Percentiles rank a stretch among this genome's conserved stretches.
These are phyloP conservation scores for Auanema freiburgensis DNA, from an alignment of 2,888 invertebrate genomes.

Conservation along the genomic window DNA sequence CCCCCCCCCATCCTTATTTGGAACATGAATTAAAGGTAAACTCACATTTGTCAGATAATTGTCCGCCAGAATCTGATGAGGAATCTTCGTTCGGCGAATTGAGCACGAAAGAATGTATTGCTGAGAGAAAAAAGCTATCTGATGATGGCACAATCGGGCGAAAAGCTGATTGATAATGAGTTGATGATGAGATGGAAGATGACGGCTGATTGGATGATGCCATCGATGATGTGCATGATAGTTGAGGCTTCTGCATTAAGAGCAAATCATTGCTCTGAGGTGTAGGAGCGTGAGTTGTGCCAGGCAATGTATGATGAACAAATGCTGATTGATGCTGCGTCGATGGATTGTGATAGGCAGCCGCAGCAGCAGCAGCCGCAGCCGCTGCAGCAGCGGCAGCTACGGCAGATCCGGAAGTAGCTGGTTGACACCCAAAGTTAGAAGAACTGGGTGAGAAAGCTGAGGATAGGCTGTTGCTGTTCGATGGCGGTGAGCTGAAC, in stretches of 20 bases:
- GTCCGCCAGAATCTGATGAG: constrained; percentile 10
- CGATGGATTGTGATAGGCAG: not conserved
- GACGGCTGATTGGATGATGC: not conserved
- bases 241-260: no score
- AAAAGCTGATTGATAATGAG: constrained; percentile 20
- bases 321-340: no score
- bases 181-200: not conserved
- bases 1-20: no score
- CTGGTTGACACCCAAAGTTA: not conserved
- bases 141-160: constrained; percentile 32
- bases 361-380: constrained; percentile 5
- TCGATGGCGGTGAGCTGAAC: no score
- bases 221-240: no score
- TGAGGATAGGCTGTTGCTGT: no score
- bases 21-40: not conserved
- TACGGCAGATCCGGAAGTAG: not conserved
- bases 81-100: constrained; percentile 17
- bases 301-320: no score
- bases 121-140: constrained; percentile 19
- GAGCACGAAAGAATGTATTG: constrained; percentile 17
- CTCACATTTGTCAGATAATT: constrained; percentile 19
- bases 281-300: no score
- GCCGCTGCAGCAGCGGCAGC: not conserved
- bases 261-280: no score
- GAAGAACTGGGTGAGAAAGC: no score